Base-by-base conservation (phyloP, 2,888 invertebrate species). In the Bellardia pandia region DNA sequence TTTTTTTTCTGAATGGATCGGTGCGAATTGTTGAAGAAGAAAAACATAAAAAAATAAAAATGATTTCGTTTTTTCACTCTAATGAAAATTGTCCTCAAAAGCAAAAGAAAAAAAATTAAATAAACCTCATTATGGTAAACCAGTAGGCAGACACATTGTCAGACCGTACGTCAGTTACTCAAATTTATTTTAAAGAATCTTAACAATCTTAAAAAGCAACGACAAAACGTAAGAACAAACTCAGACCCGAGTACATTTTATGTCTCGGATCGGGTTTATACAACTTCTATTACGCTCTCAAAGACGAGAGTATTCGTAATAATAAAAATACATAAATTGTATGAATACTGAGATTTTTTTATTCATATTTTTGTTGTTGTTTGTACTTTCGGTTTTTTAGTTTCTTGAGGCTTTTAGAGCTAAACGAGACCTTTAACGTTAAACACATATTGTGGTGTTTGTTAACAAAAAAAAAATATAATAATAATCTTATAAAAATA, bases 331-430 rank as follows among this genome's bases (percentile, higher is more conserved):
- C n/a, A n/a, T n/a, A 16, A 69, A 79, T 68, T 62, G n/a, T 51
- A 48, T 40, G 68, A 75, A 51, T 69, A 58, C 75, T 75, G 56
- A 76, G 85, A 85, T 85, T 85, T 76, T 45, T 72, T 71, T 77
- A 8, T 56, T 66, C 51, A 51, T 69, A n/a, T 80, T 78, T 11
- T 72, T 72, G 64, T 64, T 83, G 60, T 72, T 81, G 9, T 9
- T 64, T 14, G 66, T 64, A 83, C 71, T 76, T 51, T 64, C 58
- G 77, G 64, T 82, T 82, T 74, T 66, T 77, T 69, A 76, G 68
- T 74, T 53, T 75, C 56, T 79, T 85, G 79, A 74, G 69, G 62
- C 64, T 82, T 87, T 86, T 87, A 87, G 87, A 87, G 81, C 78
- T 82, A 71, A 85, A 85, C 69, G 85, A 82, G 78, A 85, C 81